A percentile compares a stretch with the other conserved stretches of the same genome.
These are phyloP conservation scores for Cataglyphis albicans DNA, from an alignment of 2,888 invertebrate species.

Conservation along the genomic window DNA sequence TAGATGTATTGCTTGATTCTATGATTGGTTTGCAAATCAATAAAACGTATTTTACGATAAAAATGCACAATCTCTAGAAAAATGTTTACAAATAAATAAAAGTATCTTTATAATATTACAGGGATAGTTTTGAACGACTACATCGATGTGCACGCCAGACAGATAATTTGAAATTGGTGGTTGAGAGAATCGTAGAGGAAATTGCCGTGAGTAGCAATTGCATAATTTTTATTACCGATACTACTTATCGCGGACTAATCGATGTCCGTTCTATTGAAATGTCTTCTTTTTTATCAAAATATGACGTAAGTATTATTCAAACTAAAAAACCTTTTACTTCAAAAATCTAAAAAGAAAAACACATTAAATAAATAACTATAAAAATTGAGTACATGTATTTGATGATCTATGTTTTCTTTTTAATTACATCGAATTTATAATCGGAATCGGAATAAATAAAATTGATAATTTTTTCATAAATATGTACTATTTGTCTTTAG, in stretches of 20 bases:
- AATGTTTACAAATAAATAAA: neutral
- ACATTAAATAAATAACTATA: neutral
- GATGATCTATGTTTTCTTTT: neutral
- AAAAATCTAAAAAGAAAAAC: neutral
- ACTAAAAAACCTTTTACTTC: neutral
- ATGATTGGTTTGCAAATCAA: neutral
- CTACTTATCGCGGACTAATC: slow-evolving; percentile 76
- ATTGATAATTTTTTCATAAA: neutral
- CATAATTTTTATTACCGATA: slow-evolving; percentile 80
- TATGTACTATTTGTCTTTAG: slow-evolving; percentile 64
- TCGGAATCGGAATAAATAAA: neutral
- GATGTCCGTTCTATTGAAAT: slow-evolving; percentile 65
- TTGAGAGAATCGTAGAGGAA: slow-evolving; percentile 77
- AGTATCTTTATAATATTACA: neutral
- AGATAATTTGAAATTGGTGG: slow-evolving; percentile 71
- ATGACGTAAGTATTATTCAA: slow-evolving; percentile 70
- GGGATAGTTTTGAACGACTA: slow-evolving; percentile 22
- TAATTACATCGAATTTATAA: neutral
- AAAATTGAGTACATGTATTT: neutral
- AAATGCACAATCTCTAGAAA: neutral
- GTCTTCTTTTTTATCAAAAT: slow-evolving; percentile 69
- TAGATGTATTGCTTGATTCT: neutral
- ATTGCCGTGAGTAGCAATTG: slow-evolving; percentile 77
- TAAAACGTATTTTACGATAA: neutral
- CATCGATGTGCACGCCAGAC: slow-evolving; percentile 41